Conservation (phyloP, 2,113 vertebrate species). For the Brachyistius frenatus region DNA sequence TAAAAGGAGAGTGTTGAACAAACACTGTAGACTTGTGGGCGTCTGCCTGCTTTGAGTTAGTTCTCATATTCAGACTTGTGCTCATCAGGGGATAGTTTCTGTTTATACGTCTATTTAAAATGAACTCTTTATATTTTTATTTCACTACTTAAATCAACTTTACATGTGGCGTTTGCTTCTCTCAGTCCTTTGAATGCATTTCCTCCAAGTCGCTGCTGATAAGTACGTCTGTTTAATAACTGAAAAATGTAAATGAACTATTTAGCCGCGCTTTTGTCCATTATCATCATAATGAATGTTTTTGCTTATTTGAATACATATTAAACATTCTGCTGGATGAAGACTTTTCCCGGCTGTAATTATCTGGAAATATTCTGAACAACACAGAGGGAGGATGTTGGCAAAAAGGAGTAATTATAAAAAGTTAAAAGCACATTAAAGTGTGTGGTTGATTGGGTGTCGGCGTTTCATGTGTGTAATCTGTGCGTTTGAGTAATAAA, state of each 20-base stretch:
- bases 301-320: slow-evolving; percentile 69
- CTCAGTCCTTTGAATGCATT: slow-evolving; percentile 47
- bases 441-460: slow-evolving; percentile 3
- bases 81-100: slow-evolving; percentile 36
- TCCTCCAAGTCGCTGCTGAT: slow-evolving; percentile 42
- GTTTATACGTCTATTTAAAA: slow-evolving; percentile 46
- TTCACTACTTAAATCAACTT: slow-evolving; percentile 45
- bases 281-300: slow-evolving; percentile 73
- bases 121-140: slow-evolving; percentile 50
- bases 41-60: slow-evolving; percentile 8
- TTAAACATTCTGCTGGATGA: slow-evolving; percentile 51
- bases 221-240: slow-evolving; percentile 61
- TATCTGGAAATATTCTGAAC: slow-evolving; percentile 32
- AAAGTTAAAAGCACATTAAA: slow-evolving; percentile 39
- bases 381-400: slow-evolving; percentile 10
- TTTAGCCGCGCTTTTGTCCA: slow-evolving; percentile 64
- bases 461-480: slow-evolving; percentile 2
- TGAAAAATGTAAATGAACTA: slow-evolving; percentile 68
- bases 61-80: slow-evolving; percentile 45
- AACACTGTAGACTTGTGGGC: slow-evolving; percentile 10
- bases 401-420: slow-evolving; percentile 37
- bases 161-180: slow-evolving; percentile 32
- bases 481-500: slow-evolving; percentile 2
- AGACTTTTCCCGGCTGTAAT: slow-evolving; percentile 43
- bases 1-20: slow-evolving; percentile 28